Evolutionary conservation across 35 echinoderm and acorn worm species (phyloP), one percentile per base, ranked within the genome.

Genomic region (Strongylocentrotus purpuratus): DNA sequence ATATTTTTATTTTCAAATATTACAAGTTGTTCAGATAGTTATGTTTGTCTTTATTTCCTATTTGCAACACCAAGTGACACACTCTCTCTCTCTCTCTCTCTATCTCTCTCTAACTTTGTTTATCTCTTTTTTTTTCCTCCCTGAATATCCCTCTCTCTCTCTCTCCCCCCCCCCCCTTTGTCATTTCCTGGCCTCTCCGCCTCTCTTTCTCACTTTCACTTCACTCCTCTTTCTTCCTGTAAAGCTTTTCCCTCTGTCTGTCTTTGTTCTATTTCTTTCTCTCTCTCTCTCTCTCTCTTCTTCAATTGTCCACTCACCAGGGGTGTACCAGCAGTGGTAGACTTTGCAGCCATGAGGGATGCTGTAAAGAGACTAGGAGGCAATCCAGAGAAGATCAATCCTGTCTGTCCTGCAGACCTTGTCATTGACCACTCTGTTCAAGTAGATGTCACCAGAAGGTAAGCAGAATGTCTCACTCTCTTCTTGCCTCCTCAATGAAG

Each of bases 331-430:
- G 98, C 98, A 28, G 97, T 99, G 17, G 98, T 99, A 46, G 98
- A 99, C 95, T 99, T 99, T 95, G 98, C 98, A 90, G 98, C 98
- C 59, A 99, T 99, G 98, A 88, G 98, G 85, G 98, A 99, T 98
- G 98, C 98, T 4, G 98, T 99, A 28, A 99, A 98, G 92, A 87
- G 98, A 47, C 94, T 99, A 28, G 98, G 98, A 11, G 98, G 98
- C 25, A 95, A 99, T 94, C 98, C 98, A 11, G 90, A 96, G 48
- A 99, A 97, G 59, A 99, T 99, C 94, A 99, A 99, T 47, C 98
- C 98, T 46, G 98, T 98, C 2, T 97, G 96, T 94, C 98, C 98
- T 0, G 96, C 98, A 55, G 98, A 99, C 90, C 96, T 99, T 31
- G 98, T 99, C 32, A 99, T 99, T 88, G 98, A 99, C 87, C 98